These are phyloP conservation scores for Choloepus didactylus DNA, from an alignment of 2,797 vertebrate genomes.

Conservation along the genomic window DNA sequence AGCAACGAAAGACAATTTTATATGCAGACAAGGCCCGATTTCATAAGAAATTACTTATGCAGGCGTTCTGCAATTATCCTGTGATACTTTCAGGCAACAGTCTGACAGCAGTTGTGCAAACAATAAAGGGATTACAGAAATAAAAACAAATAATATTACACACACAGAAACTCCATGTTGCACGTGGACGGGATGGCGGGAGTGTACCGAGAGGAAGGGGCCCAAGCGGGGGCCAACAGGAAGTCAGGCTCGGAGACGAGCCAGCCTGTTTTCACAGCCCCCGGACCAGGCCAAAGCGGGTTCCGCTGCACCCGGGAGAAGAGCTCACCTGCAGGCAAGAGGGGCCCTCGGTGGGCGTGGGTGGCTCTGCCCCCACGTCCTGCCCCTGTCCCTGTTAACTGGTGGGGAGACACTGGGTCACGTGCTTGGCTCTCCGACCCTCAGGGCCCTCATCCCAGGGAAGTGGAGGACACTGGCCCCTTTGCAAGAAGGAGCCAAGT, in stretches of 20 bases:
- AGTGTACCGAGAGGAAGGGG: constrained; percentile 62
- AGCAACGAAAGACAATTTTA: constrained; percentile 89
- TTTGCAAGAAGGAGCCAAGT: background rate
- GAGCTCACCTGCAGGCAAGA: background rate
- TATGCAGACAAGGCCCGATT: constrained; percentile 89
- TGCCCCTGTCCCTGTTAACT: background rate
- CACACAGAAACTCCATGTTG: constrained; percentile 84
- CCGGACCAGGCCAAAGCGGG: accelerated
- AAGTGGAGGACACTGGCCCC: background rate
- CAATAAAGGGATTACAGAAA: constrained; percentile 89
- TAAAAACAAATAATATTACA: constrained; percentile 90
- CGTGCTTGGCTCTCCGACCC: background rate
- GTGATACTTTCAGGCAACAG: constrained; percentile 88
- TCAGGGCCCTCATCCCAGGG: background rate
- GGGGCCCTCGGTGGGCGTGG: background rate
- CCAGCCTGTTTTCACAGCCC: background rate
- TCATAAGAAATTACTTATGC: constrained; percentile 90
- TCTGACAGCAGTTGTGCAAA: constrained; percentile 90
- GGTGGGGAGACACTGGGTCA: background rate
- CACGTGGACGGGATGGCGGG: constrained; percentile 82
- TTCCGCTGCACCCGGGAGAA: accelerated
- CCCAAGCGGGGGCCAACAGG: constrained; percentile 1
- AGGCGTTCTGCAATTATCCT: constrained; percentile 89
- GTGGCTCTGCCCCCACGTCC: accelerated
- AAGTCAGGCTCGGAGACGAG: background rate